phyloP scores from a whole-genome alignment of 2,797 vertebrate species.

The Morus bassanus region DNA sequence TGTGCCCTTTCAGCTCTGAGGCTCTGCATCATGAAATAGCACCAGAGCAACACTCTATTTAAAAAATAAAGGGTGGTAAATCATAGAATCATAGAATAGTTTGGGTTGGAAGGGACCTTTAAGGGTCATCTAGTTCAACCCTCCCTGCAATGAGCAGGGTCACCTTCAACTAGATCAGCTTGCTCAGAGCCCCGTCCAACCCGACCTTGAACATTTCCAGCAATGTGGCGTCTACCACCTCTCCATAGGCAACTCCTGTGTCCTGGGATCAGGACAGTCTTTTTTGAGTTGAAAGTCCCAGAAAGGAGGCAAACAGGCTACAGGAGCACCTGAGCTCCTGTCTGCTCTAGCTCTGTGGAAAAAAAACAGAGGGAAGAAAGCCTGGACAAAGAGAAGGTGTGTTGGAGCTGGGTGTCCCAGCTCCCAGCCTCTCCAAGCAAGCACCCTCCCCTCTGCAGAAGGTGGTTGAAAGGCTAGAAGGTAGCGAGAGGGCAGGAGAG shows the following conservation, averaged over 20 bases:
- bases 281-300: background rate
- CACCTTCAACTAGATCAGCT: background rate
- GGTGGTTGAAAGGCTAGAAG: background rate
- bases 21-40: background rate
- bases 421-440: background rate
- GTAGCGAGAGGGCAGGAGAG: background rate
- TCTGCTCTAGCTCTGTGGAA: background rate
- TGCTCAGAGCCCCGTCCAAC: background rate
- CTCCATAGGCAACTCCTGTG: background rate
- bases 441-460: background rate
- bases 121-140: background rate
- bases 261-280: background rate
- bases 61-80: accelerated
- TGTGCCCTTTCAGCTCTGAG: background rate
- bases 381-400: background rate
- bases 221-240: background rate
- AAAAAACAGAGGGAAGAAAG: background rate
- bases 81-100: background rate
- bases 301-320: background rate
- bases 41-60: background rate
- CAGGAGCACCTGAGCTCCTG: background rate
- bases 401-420: background rate
- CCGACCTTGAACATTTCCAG: background rate
- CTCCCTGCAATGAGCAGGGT: background rate
- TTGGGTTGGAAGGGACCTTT: background rate